Percentiles rank a stretch among this genome's conserved stretches.
phyloP scores from a whole-genome alignment of 2,113 vertebrate species.

The Gorsachius goisagi region DNA sequence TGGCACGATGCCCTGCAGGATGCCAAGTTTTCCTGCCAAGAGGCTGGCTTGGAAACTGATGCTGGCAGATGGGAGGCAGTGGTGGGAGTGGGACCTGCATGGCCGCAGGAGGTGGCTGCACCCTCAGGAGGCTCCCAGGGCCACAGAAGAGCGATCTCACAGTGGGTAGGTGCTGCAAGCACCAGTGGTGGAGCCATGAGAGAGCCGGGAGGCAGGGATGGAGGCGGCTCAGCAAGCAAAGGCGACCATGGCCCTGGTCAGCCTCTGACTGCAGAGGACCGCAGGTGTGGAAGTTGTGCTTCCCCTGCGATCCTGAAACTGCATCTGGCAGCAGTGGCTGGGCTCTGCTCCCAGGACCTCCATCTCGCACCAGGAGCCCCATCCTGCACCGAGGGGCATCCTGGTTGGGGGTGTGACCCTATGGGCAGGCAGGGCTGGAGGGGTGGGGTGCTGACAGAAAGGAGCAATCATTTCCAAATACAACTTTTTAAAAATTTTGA shows the following conservation, averaged over 20 bases:
- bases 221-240: rapidly evolving
- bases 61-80: background rate
- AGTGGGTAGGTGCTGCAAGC: background rate
- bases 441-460: slow-evolving; percentile 48
- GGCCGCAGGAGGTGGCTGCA: background rate
- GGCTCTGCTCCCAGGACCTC: background rate
- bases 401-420: background rate
- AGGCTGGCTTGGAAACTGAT: background rate
- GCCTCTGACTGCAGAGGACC: background rate
- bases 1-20: background rate
- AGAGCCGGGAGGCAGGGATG: background rate
- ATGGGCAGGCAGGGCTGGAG: background rate
- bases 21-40: background rate
- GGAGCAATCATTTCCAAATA: slow-evolving; percentile 59
- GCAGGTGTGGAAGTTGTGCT: background rate
- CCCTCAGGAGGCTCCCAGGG: background rate
- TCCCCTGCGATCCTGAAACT: background rate
- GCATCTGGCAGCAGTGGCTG: background rate
- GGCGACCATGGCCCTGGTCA: rapidly evolving
- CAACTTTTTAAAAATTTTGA: background rate
- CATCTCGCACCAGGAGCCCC: background rate
- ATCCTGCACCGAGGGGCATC: background rate
- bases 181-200: background rate
- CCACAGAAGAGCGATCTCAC: rapidly evolving
- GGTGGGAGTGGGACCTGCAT: background rate